Conservation (phyloP, 2,113 vertebrate species). For the Nothobranchius kuhntae region DNA sequence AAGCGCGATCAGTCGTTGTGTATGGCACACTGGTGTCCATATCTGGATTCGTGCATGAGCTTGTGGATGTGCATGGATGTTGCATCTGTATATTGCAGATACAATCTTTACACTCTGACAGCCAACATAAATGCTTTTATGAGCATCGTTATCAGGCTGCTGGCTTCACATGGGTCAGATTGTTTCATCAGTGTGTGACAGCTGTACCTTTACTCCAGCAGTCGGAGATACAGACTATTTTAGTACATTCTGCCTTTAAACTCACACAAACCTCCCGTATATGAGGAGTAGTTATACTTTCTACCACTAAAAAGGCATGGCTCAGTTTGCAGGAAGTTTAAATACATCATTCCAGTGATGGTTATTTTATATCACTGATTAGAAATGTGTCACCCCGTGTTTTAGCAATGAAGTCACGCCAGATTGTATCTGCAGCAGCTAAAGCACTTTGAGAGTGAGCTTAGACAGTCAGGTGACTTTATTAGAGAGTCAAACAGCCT, state of each 20-base stretch:
- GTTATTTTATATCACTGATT: background rate
- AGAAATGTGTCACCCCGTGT: too few relatives aligned
- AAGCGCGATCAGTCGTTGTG: constrained; percentile 43
- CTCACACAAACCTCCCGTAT: constrained; percentile 22
- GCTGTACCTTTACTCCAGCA: constrained; percentile 51
- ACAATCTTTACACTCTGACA: constrained; percentile 67
- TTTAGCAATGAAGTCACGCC: too few relatives aligned
- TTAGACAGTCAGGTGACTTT: background rate
- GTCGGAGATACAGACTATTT: constrained; percentile 51
- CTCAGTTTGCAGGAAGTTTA: background rate
- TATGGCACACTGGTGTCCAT: constrained; percentile 28
- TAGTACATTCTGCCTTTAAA: constrained; percentile 30
- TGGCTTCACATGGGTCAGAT: constrained; percentile 67
- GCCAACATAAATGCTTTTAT: constrained; percentile 77
- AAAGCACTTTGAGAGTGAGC: background rate
- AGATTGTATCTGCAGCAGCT: background rate
- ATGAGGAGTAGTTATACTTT: constrained; percentile 19
- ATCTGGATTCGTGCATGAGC: constrained; percentile 14
- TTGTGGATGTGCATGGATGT: constrained; percentile 33
- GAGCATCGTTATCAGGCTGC: constrained; percentile 71
- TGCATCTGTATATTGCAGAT: constrained; percentile 67
- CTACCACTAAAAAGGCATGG: constrained; percentile 6
- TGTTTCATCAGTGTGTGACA: constrained; percentile 70
- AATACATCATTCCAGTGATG: background rate
- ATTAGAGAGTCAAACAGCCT: background rate